These are phyloP conservation scores for Drosophila tristis DNA, from an alignment of 1,140 invertebrate species.

Conservation along the genomic window DNA sequence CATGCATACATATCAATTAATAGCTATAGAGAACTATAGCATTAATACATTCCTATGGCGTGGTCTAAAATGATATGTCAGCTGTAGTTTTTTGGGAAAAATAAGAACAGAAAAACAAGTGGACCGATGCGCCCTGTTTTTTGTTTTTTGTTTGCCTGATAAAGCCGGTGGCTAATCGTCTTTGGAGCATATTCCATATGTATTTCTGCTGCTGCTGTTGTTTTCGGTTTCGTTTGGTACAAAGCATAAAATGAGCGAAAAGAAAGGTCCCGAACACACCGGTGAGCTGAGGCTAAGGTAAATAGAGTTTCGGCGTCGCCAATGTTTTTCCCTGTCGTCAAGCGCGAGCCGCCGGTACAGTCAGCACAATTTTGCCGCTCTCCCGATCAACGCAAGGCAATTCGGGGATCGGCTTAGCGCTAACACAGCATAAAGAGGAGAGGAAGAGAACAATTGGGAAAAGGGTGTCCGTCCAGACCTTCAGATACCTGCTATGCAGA, in stretches of 20 bases:
- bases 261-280: conserved; percentile 11
- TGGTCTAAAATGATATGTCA: conserved; percentile 15
- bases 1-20: conserved; percentile 4
- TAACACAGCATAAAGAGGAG: conserved; percentile 13
- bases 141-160: conserved; percentile 20
- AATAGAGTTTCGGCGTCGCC: conserved; percentile 50
- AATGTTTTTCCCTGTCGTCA: conserved; percentile 15
- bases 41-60: conserved; percentile 46
- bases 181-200: conserved; percentile 28
- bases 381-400: conserved; percentile 15
- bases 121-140: conserved; percentile 26
- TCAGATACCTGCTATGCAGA: neutral
- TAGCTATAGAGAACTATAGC: neutral
- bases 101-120: conserved; percentile 38
- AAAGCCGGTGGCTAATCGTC: conserved; percentile 39
- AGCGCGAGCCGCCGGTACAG: conserved; percentile 27
- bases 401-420: conserved; percentile 1
- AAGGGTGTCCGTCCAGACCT: neutral
- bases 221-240: conserved; percentile 28
- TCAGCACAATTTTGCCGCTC: conserved; percentile 20
- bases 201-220: conserved; percentile 4
- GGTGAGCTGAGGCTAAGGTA: neutral
- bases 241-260: conserved; percentile 30
- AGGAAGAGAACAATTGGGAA: neutral
- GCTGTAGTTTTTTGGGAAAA: conserved; percentile 24